Conservation (phyloP, 2,113 vertebrate species). For the Paramormyrops kingsleyae region DNA sequence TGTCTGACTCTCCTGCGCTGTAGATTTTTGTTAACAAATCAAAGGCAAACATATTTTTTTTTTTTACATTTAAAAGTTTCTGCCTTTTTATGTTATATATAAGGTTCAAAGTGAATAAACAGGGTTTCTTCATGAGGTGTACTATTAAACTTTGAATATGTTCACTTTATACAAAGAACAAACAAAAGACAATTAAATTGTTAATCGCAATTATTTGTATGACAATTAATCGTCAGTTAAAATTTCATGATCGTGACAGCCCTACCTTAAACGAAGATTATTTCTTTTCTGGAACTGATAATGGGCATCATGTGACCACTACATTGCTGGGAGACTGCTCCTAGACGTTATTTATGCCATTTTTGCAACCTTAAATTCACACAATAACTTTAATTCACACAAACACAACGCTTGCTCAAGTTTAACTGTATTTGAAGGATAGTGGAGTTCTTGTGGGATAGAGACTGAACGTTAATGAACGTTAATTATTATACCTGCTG, state of each 20-base stretch:
- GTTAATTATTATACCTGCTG: conserved; percentile 75
- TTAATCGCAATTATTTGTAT: background rate
- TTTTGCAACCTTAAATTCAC: background rate
- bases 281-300: background rate
- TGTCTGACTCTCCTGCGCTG: background rate
- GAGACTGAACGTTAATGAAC: background rate
- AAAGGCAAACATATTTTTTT: no score
- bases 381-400: background rate
- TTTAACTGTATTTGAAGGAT: background rate
- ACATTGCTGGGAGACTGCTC: background rate
- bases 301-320: background rate
- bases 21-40: no score
- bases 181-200: background rate
- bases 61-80: no score
- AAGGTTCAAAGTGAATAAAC: background rate
- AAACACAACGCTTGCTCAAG: background rate
- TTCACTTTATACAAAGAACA: background rate
- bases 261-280: background rate
- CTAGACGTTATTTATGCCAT: background rate
- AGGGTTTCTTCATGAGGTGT: background rate
- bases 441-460: background rate
- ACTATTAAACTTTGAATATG: background rate
- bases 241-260: background rate
- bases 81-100: background rate
- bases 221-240: background rate